phyloP scores from a whole-genome alignment of 1,140 invertebrate genomes.

The Sweltsa coloradensis region DNA sequence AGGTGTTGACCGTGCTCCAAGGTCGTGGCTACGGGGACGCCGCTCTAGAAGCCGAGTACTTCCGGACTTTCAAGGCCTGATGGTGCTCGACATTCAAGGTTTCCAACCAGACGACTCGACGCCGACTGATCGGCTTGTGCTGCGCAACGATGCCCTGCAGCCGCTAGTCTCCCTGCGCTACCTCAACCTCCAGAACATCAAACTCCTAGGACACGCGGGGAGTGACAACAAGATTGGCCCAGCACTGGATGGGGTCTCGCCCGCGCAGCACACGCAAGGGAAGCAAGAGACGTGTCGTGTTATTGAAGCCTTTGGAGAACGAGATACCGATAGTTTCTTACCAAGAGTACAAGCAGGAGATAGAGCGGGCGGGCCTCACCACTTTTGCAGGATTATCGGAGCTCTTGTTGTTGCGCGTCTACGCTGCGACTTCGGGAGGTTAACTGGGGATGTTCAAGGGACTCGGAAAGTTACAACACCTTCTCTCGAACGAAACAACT shows the following conservation, averaged over 20 bases:
- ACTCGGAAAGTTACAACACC: slow-evolving; percentile 38
- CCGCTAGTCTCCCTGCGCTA: slow-evolving; percentile 7
- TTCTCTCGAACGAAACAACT: slow-evolving; percentile 48
- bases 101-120: slow-evolving; percentile 1
- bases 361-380: slow-evolving; percentile 31
- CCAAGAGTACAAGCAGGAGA: slow-evolving; percentile 40
- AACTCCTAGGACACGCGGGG: neutral
- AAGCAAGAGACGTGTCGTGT: neutral
- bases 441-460: slow-evolving; percentile 59
- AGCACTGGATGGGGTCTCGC: too few species aligned
- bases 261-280: too few species aligned
- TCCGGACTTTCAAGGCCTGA: slow-evolving; percentile 2
- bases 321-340: slow-evolving; percentile 48
- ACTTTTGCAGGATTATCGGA: slow-evolving; percentile 40
- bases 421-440: slow-evolving; percentile 44
- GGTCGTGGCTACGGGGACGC: slow-evolving; percentile 7
- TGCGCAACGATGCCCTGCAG: neutral
- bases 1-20: slow-evolving; percentile 9
- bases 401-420: slow-evolving; percentile 42
- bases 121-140: neutral
- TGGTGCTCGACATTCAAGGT: slow-evolving; percentile 8
- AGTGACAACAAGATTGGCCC: slow-evolving; percentile 1
- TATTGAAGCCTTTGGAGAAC: neutral
- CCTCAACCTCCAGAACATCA: slow-evolving; percentile 7
- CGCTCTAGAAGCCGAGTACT: slow-evolving; percentile 6